Conservation (phyloP, 1,140 invertebrate species). For the Coelopa frigida region DNA sequence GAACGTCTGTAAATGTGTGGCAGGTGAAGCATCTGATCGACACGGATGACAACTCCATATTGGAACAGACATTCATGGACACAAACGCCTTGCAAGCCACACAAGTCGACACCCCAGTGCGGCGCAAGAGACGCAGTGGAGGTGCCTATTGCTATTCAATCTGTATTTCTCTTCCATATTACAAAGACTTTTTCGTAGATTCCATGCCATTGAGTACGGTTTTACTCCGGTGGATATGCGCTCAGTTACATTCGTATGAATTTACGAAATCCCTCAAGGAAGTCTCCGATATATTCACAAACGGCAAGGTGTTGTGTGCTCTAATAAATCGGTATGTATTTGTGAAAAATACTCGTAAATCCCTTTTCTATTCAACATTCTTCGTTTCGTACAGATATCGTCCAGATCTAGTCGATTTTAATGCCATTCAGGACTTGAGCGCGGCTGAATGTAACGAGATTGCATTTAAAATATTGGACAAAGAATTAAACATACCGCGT, state of each 20-base stretch:
- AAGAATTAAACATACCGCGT: constrained; percentile 64
- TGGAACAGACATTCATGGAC: constrained; percentile 51
- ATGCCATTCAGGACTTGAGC: constrained; percentile 57
- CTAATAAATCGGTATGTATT: constrained; percentile 36
- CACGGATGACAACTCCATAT: constrained; percentile 54
- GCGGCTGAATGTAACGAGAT: constrained; percentile 66
- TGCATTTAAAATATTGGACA: constrained; percentile 74
- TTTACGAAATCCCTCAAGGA: constrained; percentile 34
- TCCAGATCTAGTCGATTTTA: constrained; percentile 78
- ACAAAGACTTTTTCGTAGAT: constrained; percentile 23
- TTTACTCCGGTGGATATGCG: constrained; percentile 36
- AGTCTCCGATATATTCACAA: constrained; percentile 39
- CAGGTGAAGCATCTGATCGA: constrained; percentile 58
- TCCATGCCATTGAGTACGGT: constrained; percentile 26
- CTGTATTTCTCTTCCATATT: background rate
- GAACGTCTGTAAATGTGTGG: constrained; percentile 47
- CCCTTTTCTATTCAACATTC: constrained; percentile 37
- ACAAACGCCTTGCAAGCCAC: constrained; percentile 29
- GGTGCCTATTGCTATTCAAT: constrained; percentile 17
- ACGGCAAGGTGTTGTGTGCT: constrained; percentile 38
- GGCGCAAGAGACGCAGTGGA: constrained; percentile 37
- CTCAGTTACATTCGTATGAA: constrained; percentile 29
- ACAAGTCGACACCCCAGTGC: constrained; percentile 30
- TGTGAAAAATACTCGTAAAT: background rate
- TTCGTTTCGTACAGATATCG: constrained; percentile 80